Evolutionary conservation across 2,797 vertebrate genomes (phyloP), one percentile per base, ranked within the genome.

Genomic region (Melopsittacus undulatus): DNA sequence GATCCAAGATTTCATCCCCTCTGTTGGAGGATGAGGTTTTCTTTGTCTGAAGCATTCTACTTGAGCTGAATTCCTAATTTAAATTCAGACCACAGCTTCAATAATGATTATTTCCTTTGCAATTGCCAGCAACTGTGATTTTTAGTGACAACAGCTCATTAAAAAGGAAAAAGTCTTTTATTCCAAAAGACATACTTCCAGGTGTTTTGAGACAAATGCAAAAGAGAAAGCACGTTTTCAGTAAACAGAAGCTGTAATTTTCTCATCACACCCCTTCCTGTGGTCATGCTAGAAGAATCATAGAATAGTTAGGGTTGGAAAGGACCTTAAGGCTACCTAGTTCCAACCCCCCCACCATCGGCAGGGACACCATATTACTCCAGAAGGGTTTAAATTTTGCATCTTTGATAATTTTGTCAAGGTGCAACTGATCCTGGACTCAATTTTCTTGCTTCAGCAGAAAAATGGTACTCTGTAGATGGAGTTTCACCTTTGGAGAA

Each of bases 61-160:
- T 59, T 52, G 59, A 79, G n/a, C 26, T 83, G 70, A 73, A 91
- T 82, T 91, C 21, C 36, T 82, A 36, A 24, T 90, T 91, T 73
- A 79, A 86, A 94, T 94, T 86, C 89, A 90, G 43, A 32, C 26
- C 63, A n/a, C 27, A 83, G 4, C 63, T 94, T 86, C 66, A 82
- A 8, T 72, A 89, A 72, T 91, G n/a, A 88, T 91, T 81, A 54
- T 59, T 87, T 93, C 66, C 57, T 80, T 83, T 85, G 46, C 81
- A 69, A 18, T 17, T 82, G 42, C 43, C 51, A 49, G 30, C 20
- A 85, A 62, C 34, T 30, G 43, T 73, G 79, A 87, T 76, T 96
- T 97, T 95, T 63, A 80, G 54, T 56, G 83, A 75, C 48, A 86
- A 66, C 13, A 82, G 61, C 16, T 66, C 27, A 49, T 85, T 87